Conservation (phyloP, 1,140 invertebrate species). For the Thalassaphorura encarpata region DNA sequence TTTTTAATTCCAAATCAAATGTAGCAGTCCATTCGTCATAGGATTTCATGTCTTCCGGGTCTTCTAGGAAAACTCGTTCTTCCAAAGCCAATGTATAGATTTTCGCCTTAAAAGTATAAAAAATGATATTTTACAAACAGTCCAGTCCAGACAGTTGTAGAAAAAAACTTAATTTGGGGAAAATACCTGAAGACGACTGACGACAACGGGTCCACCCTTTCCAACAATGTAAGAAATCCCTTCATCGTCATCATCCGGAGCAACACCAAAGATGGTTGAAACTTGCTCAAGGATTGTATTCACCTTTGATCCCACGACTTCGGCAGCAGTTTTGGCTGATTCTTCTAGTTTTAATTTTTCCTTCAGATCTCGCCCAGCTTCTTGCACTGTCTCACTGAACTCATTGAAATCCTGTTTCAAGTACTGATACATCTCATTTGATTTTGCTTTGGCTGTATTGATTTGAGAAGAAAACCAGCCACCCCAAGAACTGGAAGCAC, state of each 20-base stretch:
- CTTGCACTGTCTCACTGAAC: slow-evolving; percentile 27
- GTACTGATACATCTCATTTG: slow-evolving; percentile 29
- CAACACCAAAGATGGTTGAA: slow-evolving; percentile 31
- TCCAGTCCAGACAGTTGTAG: too few species aligned
- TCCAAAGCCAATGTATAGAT: slow-evolving; percentile 25
- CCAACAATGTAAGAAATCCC: slow-evolving; percentile 4
- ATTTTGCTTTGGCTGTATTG: slow-evolving; percentile 19
- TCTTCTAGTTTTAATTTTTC: slow-evolving; percentile 30
- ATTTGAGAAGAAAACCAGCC: slow-evolving; percentile 26
- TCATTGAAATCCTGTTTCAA: slow-evolving; percentile 31
- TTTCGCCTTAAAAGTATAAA: slow-evolving; percentile 15
- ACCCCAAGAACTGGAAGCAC: slow-evolving; percentile 14
- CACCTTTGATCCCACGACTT: slow-evolving; percentile 12
- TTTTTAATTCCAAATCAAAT: slow-evolving; percentile 29
- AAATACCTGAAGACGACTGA: slow-evolving; percentile 17
- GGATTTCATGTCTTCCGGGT: slow-evolving; percentile 19
- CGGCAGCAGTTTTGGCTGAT: slow-evolving; percentile 18
- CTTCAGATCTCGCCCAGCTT: slow-evolving; percentile 26
- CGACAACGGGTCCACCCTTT: slow-evolving; percentile 4
- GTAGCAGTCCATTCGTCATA: slow-evolving; percentile 26
- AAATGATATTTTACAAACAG: background rate
- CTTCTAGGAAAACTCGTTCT: slow-evolving; percentile 16
- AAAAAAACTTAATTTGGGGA: too few species aligned
- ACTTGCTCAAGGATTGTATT: slow-evolving; percentile 27
- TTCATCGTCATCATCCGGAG: slow-evolving; percentile 32